A percentile compares a stretch with the other conserved stretches of the same genome.
Evolutionary conservation across 1,140 invertebrate genomes (phyloP).

Genomic region (Sminthurides bifidus): DNA sequence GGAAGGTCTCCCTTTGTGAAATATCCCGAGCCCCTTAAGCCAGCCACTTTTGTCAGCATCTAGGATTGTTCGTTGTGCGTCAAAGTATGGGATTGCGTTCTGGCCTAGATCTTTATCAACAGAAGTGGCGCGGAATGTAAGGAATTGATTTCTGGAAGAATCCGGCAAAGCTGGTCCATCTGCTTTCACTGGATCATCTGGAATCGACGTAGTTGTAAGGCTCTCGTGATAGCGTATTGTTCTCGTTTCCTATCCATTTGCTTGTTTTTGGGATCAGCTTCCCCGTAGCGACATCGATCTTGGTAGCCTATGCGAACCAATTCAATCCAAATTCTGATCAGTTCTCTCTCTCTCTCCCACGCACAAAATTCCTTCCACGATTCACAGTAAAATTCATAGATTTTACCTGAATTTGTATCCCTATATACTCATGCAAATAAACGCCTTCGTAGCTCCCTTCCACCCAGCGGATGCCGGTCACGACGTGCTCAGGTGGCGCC

Average conservation of each 20-base stretch:
- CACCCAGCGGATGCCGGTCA: constrained; percentile 9
- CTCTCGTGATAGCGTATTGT: not conserved
- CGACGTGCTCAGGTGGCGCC: not conserved
- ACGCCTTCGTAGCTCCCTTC: not conserved
- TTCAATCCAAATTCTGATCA: not conserved
- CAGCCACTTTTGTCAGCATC: not conserved
- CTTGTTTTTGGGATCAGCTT: not conserved
- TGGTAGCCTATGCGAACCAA: not conserved
- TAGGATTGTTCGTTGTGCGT: constrained; percentile 10
- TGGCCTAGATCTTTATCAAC: constrained; percentile 4
- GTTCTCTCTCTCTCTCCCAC: not conserved
- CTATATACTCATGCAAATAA: constrained; percentile 10
- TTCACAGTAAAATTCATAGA: not conserved
- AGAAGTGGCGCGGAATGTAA: constrained; percentile 6
- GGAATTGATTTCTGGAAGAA: constrained; percentile 14
- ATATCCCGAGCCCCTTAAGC: constrained; percentile 12
- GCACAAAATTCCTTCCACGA: not conserved
- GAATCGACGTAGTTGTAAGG: constrained; percentile 2
- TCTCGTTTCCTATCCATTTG: constrained; percentile 3
- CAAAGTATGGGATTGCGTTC: constrained; percentile 12
- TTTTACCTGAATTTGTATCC: constrained; percentile 6
- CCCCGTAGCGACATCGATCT: constrained; percentile 1
- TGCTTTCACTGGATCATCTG: constrained; percentile 9
- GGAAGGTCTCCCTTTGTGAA: constrained; percentile 5
- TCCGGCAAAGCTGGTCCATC: constrained; percentile 17